Base-by-base conservation (phyloP, 2,113 vertebrate genomes). In the Himantopus leucocephalus region DNA sequence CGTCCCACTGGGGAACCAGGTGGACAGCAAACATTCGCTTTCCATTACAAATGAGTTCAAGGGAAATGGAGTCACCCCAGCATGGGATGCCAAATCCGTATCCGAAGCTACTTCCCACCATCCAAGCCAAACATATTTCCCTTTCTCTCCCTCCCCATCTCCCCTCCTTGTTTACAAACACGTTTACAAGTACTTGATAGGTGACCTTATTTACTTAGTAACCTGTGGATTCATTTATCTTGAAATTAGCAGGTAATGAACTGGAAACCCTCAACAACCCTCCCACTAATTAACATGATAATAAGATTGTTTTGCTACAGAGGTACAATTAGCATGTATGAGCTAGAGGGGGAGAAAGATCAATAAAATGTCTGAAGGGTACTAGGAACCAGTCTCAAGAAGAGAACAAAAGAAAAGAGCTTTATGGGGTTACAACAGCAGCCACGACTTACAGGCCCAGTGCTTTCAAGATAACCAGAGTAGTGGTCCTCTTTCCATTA, bases 211-310 rank as follows among this genome's bases (percentile, higher is more conserved):
- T 98, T 98, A 98, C 98, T 98, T 98, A 98, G 98, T 96, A 99
- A 99, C 98, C 98, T 98, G 97, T 97, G 96, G 98, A 98, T 99
- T 98, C 98, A 98, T 99, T 99, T 99, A 98, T 98, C 98, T 98
- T 98, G 97, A 98, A 98, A 98, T 99, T 99, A 98, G 98, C 96
- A 98, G 97, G 98, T 98, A 99, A 99, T 98, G 98, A 98, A 98
- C 98, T 98, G 98, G 98, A 99, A 99, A 98, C 98, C 97, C 97
- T 96, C 98, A 98, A 98, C 98, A 98, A 98, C 98, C 98, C 98
- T 98, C 98, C 98, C 98, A 98, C 98, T 98, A 98, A 98, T 98
- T 98, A 98, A 98, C 98, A 98, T 98, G 98, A 98, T 98, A 98
- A 99, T 99, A 98, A 98, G 98, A 99, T 98, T 98, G 98, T 98